A percentile compares a stretch with the other conserved stretches of the same genome.
phyloP scores from a whole-genome alignment of 1,140 invertebrate species.

The Psilanteris sp. region DNA sequence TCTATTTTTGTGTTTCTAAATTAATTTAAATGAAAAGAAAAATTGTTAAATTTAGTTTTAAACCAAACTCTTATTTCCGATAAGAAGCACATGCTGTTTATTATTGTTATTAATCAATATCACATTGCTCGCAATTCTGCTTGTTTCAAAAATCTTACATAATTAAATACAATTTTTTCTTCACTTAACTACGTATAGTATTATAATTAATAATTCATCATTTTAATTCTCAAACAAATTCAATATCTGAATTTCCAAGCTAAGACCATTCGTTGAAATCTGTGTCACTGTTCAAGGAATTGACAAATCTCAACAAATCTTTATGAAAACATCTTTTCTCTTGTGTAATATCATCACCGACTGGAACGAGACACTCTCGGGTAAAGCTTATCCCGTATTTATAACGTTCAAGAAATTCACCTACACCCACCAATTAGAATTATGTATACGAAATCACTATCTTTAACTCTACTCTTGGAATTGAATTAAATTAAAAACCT shows the following conservation, averaged over 20 bases:
- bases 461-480: constrained; percentile 1
- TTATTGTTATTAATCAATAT: too few relatives aligned
- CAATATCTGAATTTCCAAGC: constrained; percentile 20
- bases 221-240: neutral
- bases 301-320: constrained; percentile 55
- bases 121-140: too few relatives aligned
- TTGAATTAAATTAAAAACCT: too few relatives aligned
- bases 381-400: constrained; percentile 37
- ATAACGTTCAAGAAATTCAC: constrained; percentile 55
- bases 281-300: constrained; percentile 44
- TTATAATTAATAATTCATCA: too few relatives aligned
- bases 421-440: constrained; percentile 46
- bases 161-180: too few relatives aligned
- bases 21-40: constrained; percentile 14
- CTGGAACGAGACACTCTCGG: constrained; percentile 23
- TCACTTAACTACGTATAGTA: too few relatives aligned
- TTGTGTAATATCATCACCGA: constrained; percentile 52
- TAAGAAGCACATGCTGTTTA: too few relatives aligned
- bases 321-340: constrained; percentile 44
- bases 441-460: constrained; percentile 2
- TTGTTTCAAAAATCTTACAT: too few relatives aligned
- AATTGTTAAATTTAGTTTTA: constrained; percentile 11
- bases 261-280: constrained; percentile 40
- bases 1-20: constrained; percentile 30
- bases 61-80: neutral